A percentile compares a stretch with the other conserved stretches of the same genome.
Conservation (phyloP, 1,140 invertebrate species). For the Drosophila burlai region DNA sequence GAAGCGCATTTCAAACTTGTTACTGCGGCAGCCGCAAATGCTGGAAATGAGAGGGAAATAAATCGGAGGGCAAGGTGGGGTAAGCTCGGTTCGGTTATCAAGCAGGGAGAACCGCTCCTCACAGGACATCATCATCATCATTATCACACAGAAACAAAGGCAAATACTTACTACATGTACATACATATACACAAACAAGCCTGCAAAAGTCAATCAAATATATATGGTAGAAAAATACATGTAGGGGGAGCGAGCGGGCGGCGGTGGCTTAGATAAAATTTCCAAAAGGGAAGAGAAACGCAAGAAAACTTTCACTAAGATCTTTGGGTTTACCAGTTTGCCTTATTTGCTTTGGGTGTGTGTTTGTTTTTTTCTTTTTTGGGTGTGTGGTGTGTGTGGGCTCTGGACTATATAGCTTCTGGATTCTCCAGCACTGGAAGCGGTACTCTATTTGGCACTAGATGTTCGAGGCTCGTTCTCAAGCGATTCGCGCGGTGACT, state of each 20-base stretch:
- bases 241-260: slow-evolving; percentile 15
- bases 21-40: slow-evolving; percentile 64
- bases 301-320: slow-evolving; percentile 45
- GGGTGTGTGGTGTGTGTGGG: slow-evolving; percentile 19
- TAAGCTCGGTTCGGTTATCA: slow-evolving; percentile 56
- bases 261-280: slow-evolving; percentile 23
- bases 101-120: slow-evolving; percentile 39
- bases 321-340: slow-evolving; percentile 44
- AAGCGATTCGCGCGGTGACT: slow-evolving; percentile 44
- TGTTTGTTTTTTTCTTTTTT: slow-evolving; percentile 4
- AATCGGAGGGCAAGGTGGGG: slow-evolving; percentile 40
- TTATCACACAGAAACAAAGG: slow-evolving; percentile 55
- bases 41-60: slow-evolving; percentile 68
- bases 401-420: slow-evolving; percentile 40
- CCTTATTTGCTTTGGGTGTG: slow-evolving; percentile 16
- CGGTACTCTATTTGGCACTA: slow-evolving; percentile 38
- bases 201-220: slow-evolving; percentile 73
- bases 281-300: slow-evolving; percentile 13
- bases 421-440: slow-evolving; percentile 54
- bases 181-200: slow-evolving; percentile 74
- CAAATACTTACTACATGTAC: slow-evolving; percentile 83
- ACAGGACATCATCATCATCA: slow-evolving; percentile 34
- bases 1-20: slow-evolving; percentile 73
- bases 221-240: slow-evolving; percentile 53
- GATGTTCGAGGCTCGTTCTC: slow-evolving; percentile 37